Conservation (phyloP, 2,888 invertebrate species). For the Cactoblastis cactorum region DNA sequence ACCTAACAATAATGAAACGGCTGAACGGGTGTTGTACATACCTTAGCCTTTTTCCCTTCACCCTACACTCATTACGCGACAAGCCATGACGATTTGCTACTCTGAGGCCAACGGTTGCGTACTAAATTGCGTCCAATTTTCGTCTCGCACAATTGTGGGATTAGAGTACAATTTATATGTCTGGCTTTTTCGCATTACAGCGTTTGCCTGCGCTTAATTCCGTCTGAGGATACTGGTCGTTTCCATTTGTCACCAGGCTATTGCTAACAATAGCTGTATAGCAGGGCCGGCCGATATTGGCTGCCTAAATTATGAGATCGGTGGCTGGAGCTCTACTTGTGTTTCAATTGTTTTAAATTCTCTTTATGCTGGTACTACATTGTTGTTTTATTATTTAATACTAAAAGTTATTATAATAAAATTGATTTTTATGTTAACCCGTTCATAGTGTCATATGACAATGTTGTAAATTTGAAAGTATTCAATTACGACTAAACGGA, state of each 20-base stretch:
- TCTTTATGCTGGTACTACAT: not conserved
- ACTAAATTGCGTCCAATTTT: constrained; percentile 67
- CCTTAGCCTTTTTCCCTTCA: constrained; percentile 38
- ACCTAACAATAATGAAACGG: constrained; percentile 7
- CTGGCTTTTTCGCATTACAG: constrained; percentile 76
- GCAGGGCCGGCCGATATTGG: constrained; percentile 3
- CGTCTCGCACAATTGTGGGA: constrained; percentile 69
- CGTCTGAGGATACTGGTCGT: constrained; percentile 52
- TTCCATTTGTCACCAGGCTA: constrained; percentile 45
- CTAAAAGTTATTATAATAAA: not conserved
- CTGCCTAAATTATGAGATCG: constrained; percentile 6
- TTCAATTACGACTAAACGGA: not conserved
- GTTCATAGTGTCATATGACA: no score
- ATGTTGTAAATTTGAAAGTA: not conserved
- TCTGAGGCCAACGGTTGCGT: constrained; percentile 54
- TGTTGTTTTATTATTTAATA: not conserved
- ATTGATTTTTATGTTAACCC: no score
- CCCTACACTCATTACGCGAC: constrained; percentile 56
- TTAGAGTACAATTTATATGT: constrained; percentile 73
- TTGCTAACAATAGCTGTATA: constrained; percentile 31
- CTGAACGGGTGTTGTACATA: constrained; percentile 1
- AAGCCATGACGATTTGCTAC: constrained; percentile 61
- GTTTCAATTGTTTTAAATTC: not conserved
- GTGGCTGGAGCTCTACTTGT: not conserved
- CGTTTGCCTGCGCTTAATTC: constrained; percentile 52